Conservation (phyloP, 2,888 invertebrate genomes). For the Eupithecia subumbrata region DNA sequence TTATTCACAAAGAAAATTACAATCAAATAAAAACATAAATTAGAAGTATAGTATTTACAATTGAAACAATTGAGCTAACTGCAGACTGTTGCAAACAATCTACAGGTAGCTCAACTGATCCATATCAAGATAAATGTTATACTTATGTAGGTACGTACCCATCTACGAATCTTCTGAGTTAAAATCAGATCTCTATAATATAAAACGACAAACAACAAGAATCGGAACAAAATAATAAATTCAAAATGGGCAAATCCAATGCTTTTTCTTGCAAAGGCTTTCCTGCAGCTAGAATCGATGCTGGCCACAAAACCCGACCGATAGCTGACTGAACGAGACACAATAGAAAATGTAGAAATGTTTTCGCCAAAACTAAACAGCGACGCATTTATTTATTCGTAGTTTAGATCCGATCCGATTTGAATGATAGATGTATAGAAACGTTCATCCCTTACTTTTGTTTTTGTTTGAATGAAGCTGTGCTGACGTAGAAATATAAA, state of each 20-base stretch:
- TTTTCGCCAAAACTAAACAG: background rate
- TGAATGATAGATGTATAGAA: background rate
- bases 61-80: too few relatives aligned
- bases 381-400: background rate
- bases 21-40: too few relatives aligned
- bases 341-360: background rate
- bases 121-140: too few relatives aligned
- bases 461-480: background rate
- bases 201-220: too few relatives aligned
- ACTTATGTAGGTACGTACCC: too few relatives aligned
- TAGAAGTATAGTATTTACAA: too few relatives aligned
- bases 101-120: too few relatives aligned
- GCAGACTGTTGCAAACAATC: too few relatives aligned
- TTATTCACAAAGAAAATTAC: too few relatives aligned
- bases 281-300: background rate
- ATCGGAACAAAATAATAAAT: background rate
- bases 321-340: background rate
- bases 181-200: too few relatives aligned
- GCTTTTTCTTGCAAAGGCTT: background rate
- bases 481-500: background rate
- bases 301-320: background rate
- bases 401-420: background rate
- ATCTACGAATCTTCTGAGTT: too few relatives aligned
- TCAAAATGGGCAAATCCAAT: background rate
- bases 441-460: background rate